These are phyloP conservation scores for Erethizon dorsatum DNA, from an alignment of 2,797 vertebrate species.

Conservation along the genomic window DNA sequence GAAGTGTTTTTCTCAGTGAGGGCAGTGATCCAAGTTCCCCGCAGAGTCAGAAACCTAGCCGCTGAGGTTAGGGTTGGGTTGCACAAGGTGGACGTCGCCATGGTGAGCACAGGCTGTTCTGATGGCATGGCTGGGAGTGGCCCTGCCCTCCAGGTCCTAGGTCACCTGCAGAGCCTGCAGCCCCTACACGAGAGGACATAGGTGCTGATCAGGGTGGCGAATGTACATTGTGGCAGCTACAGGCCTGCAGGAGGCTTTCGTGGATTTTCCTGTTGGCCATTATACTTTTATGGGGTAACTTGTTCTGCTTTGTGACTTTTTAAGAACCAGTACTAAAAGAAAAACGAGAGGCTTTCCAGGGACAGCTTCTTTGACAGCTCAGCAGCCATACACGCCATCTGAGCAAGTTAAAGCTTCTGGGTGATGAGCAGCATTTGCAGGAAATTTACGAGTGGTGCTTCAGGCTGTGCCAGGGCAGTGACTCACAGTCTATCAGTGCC, in stretches of 20 bases:
- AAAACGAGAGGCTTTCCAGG: conserved; percentile 70
- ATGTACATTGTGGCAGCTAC: neutral
- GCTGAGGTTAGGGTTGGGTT: neutral
- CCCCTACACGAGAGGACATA: neutral
- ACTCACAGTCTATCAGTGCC: neutral
- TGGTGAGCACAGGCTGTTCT: neutral
- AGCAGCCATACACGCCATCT: neutral
- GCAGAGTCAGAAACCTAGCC: neutral
- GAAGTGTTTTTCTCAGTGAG: conserved; percentile 52
- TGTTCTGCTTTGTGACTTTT: conserved; percentile 82
- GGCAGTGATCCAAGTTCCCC: neutral
- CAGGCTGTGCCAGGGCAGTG: conserved; percentile 52
- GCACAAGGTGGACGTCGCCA: neutral
- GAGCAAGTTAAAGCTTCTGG: conserved; percentile 41
- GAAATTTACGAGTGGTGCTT: conserved; percentile 66
- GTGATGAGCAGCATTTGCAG: neutral
- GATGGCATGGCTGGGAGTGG: neutral
- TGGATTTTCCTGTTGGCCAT: conserved; percentile 15
- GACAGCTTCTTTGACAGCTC: conserved; percentile 38
- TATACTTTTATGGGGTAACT: conserved; percentile 76
- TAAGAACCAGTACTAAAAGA: conserved; percentile 72
- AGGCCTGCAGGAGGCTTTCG: neutral
- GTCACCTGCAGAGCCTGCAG: neutral
- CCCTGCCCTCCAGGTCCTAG: neutral
- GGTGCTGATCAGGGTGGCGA: rapidly evolving